A percentile compares a stretch with the other conserved stretches of the same genome.
Conservation (phyloP, 2,888 invertebrate species). For the Oxytorus armatus region DNA sequence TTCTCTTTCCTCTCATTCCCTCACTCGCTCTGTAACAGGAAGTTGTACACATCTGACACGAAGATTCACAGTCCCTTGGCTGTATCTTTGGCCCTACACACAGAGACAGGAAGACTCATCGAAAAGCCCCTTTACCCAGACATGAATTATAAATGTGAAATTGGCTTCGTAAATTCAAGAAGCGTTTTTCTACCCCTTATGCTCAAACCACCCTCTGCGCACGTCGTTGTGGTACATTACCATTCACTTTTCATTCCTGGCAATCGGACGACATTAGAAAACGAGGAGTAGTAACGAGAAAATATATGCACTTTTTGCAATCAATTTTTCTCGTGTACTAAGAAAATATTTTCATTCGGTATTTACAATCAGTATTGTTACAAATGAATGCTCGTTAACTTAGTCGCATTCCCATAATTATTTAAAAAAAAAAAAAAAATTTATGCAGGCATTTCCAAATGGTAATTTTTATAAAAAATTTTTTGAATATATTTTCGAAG, state of each 20-base stretch:
- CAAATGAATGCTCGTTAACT: too few species aligned
- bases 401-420: too few species aligned
- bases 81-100: slow-evolving; percentile 5
- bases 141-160: slow-evolving; percentile 40
- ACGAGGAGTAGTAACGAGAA: neutral
- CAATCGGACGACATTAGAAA: slow-evolving; percentile 23
- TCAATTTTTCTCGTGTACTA: neutral
- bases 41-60: slow-evolving; percentile 2
- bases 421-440: too few species aligned
- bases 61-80: slow-evolving; percentile 4
- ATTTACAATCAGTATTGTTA: too few species aligned
- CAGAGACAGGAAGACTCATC: neutral
- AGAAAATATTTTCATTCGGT: too few species aligned
- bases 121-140: slow-evolving; percentile 6
- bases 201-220: neutral
- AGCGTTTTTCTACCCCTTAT: slow-evolving; percentile 3
- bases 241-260: slow-evolving; percentile 41
- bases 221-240: slow-evolving; percentile 5
- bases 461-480: too few species aligned
- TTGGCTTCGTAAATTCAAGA: slow-evolving; percentile 41
- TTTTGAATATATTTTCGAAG: too few species aligned
- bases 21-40: neutral
- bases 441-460: too few species aligned
- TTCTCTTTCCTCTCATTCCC: neutral
- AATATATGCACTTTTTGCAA: neutral